Percentiles rank a stretch among this genome's conserved stretches.
Conservation (phyloP, 1,140 invertebrate species). For the Papilio dardanus region DNA sequence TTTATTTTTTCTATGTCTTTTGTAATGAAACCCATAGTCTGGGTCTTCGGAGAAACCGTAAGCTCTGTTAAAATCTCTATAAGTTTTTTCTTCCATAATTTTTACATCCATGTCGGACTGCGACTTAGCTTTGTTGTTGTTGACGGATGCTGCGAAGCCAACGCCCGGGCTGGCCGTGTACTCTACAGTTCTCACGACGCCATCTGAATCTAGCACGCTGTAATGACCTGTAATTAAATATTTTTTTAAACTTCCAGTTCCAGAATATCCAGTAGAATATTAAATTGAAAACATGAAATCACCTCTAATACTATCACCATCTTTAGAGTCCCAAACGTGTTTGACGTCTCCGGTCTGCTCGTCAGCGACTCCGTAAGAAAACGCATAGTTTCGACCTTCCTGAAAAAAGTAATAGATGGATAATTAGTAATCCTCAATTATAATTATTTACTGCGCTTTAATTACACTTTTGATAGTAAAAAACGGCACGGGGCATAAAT, state of each 20-base stretch:
- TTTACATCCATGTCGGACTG: constrained; percentile 41
- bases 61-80: constrained; percentile 66
- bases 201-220: constrained; percentile 79
- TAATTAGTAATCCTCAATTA: constrained; percentile 43
- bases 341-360: constrained; percentile 85
- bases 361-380: constrained; percentile 83
- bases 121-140: constrained; percentile 52
- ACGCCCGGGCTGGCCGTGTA: constrained; percentile 77
- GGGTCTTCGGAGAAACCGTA: constrained; percentile 68
- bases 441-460: constrained; percentile 47
- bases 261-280: constrained; percentile 10
- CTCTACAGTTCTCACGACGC: constrained; percentile 77
- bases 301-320: constrained; percentile 84
- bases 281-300: constrained; percentile 23
- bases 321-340: constrained; percentile 85
- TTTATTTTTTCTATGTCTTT: constrained; percentile 56
- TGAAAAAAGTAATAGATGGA: constrained; percentile 59
- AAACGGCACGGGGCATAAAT: constrained; percentile 57
- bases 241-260: constrained; percentile 25
- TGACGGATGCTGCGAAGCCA: constrained; percentile 69
- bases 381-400: constrained; percentile 81
- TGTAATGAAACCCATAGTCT: constrained; percentile 56
- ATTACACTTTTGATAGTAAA: constrained; percentile 52
- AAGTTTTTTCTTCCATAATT: constrained; percentile 63
- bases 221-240: constrained; percentile 71